phyloP scores from a whole-genome alignment of 2,797 vertebrate genomes.

The Trachurus trachurus region DNA sequence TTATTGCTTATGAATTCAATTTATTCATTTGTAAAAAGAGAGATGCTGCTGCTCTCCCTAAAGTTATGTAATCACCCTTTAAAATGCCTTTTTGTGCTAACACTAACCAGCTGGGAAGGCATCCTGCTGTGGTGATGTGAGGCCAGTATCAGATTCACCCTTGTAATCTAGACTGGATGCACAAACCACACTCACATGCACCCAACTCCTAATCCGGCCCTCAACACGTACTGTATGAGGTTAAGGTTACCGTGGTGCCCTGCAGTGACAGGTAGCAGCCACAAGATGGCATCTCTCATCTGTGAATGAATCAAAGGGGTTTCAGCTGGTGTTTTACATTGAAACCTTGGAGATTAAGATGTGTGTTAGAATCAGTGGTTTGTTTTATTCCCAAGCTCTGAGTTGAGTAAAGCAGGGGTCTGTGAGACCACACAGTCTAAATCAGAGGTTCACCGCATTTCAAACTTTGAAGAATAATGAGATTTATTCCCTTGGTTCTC shows the following conservation, averaged over 20 bases:
- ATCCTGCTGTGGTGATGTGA: not conserved
- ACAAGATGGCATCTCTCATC: constrained; percentile 61
- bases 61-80: not conserved
- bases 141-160: not conserved
- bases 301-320: not conserved
- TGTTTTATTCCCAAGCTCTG: not conserved
- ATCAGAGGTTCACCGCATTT: constrained; percentile 1
- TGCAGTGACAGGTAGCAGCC: constrained; percentile 47
- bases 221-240: not conserved
- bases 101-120: not conserved
- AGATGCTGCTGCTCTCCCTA: not conserved
- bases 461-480: constrained; percentile 48
- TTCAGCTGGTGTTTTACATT: not conserved
- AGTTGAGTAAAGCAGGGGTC: not conserved
- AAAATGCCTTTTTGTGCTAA: not conserved
- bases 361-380: not conserved
- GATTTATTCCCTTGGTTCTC: constrained; percentile 75
- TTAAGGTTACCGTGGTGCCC: not conserved
- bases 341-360: not conserved
- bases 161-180: constrained; percentile 4
- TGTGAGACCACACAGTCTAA: not conserved
- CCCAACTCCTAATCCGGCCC: constrained; percentile 12
- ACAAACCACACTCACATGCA: not conserved
- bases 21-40: not conserved
- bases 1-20: not conserved